phyloP scores from a whole-genome alignment of 2,797 vertebrate genomes.

The Megalops cyprinoides region DNA sequence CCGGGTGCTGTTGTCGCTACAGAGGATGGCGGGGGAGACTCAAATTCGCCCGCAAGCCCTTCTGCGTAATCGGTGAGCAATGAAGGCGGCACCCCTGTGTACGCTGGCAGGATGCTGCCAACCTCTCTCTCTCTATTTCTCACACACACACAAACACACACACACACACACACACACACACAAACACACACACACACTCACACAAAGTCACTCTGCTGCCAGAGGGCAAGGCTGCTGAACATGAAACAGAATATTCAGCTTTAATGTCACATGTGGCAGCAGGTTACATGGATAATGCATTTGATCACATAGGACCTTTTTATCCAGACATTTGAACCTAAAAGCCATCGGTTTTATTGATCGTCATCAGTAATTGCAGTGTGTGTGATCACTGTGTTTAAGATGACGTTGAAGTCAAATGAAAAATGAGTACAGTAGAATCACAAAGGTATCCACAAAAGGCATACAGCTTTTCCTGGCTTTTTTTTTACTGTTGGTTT shows the following conservation, averaged over 20 bases:
- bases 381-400: background rate
- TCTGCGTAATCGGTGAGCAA: constrained; percentile 94
- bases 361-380: background rate
- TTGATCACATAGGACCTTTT: background rate
- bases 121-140: background rate
- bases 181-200: no score
- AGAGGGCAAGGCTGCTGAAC: background rate
- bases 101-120: no score
- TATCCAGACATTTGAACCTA: background rate
- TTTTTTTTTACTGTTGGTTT: background rate
- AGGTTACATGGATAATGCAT: background rate
- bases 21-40: constrained; percentile 93
- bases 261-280: background rate
- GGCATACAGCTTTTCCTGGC: background rate
- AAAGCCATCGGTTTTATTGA: background rate
- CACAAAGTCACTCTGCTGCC: background rate
- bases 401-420: background rate
- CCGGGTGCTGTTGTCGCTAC: constrained; percentile 96
- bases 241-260: background rate
- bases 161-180: no score
- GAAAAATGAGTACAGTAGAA: no score
- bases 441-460: no score
- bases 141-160: no score
- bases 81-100: background rate
- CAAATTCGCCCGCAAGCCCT: constrained; percentile 94